A percentile compares a stretch with the other conserved stretches of the same genome.
Conservation (phyloP, 2,888 invertebrate genomes). For the Limnephilus auricula region DNA sequence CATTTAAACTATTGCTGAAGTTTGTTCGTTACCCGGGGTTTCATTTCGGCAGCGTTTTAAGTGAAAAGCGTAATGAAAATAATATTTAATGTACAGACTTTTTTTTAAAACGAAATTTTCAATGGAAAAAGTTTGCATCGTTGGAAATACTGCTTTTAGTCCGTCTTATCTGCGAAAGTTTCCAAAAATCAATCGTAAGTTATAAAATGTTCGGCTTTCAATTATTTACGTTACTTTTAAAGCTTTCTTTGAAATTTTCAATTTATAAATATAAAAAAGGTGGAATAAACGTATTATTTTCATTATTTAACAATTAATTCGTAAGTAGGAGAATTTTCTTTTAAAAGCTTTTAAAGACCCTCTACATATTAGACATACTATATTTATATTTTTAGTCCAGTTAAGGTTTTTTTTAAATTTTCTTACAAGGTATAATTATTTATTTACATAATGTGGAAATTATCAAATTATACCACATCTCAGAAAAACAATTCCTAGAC, state of each 20-base stretch:
- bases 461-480: too few relatives aligned
- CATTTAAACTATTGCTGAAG: constrained; percentile 41
- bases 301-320: background rate
- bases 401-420: too few relatives aligned
- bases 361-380: background rate
- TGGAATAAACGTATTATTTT: background rate
- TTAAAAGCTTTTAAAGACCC: background rate
- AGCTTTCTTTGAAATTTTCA: background rate
- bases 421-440: too few relatives aligned
- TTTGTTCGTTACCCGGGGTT: constrained; percentile 41
- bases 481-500: too few relatives aligned
- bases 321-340: background rate
- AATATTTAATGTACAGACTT: constrained; percentile 21
- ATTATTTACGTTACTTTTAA: background rate
- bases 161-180: constrained; percentile 26
- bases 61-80: constrained; percentile 46
- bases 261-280: background rate
- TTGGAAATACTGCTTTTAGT: background rate
- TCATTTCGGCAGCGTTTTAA: constrained; percentile 15
- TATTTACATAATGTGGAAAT: too few relatives aligned
- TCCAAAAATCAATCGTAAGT: constrained; percentile 22
- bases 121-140: constrained; percentile 32
- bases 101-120: background rate
- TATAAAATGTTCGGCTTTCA: constrained; percentile 2
- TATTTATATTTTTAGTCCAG: background rate